phyloP scores from a whole-genome alignment of 2,113 vertebrate species.

The Tragelaphus scriptus region DNA sequence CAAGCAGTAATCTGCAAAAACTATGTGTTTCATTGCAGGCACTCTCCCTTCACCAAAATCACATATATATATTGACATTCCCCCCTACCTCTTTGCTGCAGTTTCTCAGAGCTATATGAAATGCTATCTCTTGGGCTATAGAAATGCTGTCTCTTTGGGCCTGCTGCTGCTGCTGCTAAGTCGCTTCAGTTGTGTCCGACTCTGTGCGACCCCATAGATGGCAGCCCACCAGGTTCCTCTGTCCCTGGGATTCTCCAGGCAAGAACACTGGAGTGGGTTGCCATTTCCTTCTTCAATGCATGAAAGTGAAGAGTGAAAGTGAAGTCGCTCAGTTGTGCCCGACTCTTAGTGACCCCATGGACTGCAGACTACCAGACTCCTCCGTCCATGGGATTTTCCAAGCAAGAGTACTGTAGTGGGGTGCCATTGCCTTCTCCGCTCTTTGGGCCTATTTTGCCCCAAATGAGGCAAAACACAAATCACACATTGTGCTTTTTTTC shows the following conservation, averaged over 20 bases:
- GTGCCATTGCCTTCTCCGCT: neutral
- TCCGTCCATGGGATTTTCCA: neutral
- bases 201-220: too few relatives aligned
- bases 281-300: too few relatives aligned
- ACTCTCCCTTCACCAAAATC: neutral
- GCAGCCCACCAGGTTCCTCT: too few relatives aligned
- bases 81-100: neutral
- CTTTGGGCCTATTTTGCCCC: neutral
- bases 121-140: neutral
- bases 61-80: neutral
- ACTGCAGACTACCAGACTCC: too few relatives aligned
- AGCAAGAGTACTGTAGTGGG: neutral
- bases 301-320: too few relatives aligned
- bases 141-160: neutral
- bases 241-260: too few relatives aligned
- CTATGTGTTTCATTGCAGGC: neutral
- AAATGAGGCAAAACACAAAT: neutral
- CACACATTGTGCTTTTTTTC: neutral
- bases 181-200: too few relatives aligned
- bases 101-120: neutral
- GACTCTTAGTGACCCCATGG: too few relatives aligned
- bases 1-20: neutral
- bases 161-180: too few relatives aligned
- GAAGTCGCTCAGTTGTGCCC: too few relatives aligned
- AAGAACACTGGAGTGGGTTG: too few relatives aligned